Evolutionary conservation across 92 coral and sea anemone species (phyloP).

Genomic region (Porites lobata): DNA sequence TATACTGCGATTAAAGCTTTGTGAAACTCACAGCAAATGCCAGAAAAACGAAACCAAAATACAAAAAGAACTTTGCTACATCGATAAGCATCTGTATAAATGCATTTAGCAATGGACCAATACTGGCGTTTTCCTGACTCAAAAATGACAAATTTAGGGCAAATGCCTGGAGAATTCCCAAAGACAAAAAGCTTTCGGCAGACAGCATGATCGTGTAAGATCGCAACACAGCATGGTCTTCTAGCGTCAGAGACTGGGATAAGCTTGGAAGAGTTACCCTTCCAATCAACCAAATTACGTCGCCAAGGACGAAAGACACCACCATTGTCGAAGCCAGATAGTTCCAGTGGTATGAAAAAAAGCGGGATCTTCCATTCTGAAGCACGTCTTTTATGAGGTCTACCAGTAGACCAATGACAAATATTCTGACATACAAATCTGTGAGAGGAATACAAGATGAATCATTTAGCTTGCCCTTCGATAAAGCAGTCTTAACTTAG

Average conservation of each 20-base stretch:
- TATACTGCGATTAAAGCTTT: constrained; percentile 50
- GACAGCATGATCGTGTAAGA: too few species aligned
- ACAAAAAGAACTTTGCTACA: constrained; percentile 43
- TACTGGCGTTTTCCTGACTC: background rate
- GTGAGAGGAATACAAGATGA: background rate
- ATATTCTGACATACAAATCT: constrained; percentile 73
- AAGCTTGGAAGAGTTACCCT: constrained; percentile 29
- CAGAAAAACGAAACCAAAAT: constrained; percentile 35
- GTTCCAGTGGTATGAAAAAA: constrained; percentile 86
- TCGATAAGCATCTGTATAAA: constrained; percentile 45
- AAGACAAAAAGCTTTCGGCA: too few species aligned
- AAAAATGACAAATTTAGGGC: too few species aligned
- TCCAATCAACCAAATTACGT: constrained; percentile 76
- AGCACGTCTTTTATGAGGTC: constrained; percentile 70
- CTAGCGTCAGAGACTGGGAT: too few species aligned
- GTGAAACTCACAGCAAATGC: constrained; percentile 54
- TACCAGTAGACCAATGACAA: constrained; percentile 73
- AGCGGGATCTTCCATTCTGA: constrained; percentile 72
- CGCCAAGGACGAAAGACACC: constrained; percentile 65
- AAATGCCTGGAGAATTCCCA: too few species aligned
- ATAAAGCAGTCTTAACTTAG: background rate
- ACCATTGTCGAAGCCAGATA: constrained; percentile 75
- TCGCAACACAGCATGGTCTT: too few species aligned
- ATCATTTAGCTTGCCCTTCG: background rate
- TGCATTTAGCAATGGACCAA: constrained; percentile 48